A percentile compares a stretch with the other conserved stretches of the same genome.
phyloP scores from a whole-genome alignment of 2,797 vertebrate genomes.

The Acomys russatus region DNA sequence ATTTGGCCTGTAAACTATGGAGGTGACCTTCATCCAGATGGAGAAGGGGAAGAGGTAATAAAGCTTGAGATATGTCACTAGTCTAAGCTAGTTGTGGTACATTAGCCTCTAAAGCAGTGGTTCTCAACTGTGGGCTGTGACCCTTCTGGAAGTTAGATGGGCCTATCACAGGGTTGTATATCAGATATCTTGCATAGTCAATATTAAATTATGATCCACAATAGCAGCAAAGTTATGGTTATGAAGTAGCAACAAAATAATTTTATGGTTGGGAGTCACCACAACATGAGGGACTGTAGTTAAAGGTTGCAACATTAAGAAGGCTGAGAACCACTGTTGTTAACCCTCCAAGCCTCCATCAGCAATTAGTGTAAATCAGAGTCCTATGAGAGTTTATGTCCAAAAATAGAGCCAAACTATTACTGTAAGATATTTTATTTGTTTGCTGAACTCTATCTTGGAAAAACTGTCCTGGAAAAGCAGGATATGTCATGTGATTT shows the following conservation, averaged over 20 bases:
- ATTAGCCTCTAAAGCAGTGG: background rate
- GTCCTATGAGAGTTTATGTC: background rate
- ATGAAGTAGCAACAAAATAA: background rate
- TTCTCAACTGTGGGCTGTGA: background rate
- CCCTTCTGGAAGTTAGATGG: background rate
- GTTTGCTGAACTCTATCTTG: background rate
- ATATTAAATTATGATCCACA: background rate
- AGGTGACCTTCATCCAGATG: background rate
- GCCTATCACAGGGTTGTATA: no score
- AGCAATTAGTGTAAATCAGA: constrained; percentile 16
- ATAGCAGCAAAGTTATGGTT: background rate
- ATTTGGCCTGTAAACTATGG: background rate
- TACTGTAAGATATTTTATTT: background rate
- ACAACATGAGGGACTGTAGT: background rate
- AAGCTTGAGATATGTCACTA: background rate
- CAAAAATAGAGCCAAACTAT: background rate
- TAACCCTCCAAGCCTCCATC: background rate
- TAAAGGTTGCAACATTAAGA: background rate
- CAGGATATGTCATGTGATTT: background rate
- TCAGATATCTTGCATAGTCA: background rate
- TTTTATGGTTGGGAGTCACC: background rate
- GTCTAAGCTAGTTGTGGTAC: background rate
- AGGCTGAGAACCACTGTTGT: no score
- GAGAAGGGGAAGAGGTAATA: background rate
- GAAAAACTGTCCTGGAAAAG: background rate